Evolutionary conservation across 2,888 invertebrate genomes (phyloP).

Genomic region (Agrotis segetum): DNA sequence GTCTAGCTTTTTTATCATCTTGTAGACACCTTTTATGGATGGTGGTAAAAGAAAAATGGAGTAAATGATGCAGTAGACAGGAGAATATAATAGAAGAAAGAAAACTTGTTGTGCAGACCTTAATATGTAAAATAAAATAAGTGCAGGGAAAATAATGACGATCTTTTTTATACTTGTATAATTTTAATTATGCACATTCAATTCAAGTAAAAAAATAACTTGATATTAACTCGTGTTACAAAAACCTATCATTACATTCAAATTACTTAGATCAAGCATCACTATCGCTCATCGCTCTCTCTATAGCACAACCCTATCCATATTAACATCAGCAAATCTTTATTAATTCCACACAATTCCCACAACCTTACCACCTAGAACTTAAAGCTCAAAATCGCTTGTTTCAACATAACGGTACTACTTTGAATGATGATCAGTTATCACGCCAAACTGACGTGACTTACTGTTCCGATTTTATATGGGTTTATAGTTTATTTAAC

Average conservation of each 20-base stretch:
- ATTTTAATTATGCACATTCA: too few relatives aligned
- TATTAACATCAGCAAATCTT: conserved; percentile 61
- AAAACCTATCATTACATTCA: not conserved
- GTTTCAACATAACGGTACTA: conserved; percentile 57
- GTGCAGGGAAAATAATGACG: too few relatives aligned
- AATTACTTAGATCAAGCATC: not conserved
- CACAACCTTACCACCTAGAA: conserved; percentile 31
- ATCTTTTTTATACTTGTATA: too few relatives aligned
- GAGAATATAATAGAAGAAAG: too few relatives aligned
- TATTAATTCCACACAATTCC: conserved; percentile 48
- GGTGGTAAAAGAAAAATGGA: too few relatives aligned
- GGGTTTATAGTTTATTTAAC: conserved; percentile 68
- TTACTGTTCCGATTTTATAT: conserved; percentile 66
- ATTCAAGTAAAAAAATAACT: too few relatives aligned
- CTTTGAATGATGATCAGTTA: conserved; percentile 60
- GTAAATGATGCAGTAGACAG: too few relatives aligned
- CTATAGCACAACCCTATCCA: conserved; percentile 33
- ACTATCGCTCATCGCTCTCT: conserved; percentile 19
- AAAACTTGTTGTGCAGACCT: too few relatives aligned
- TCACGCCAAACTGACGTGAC: conserved; percentile 65
- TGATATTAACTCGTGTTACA: too few relatives aligned
- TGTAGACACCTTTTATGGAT: too few relatives aligned
- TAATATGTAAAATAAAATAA: too few relatives aligned
- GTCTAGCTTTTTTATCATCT: too few relatives aligned
- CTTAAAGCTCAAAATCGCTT: conserved; percentile 42